Conservation (phyloP, 2,888 invertebrate species). For the Timema cristinae region DNA sequence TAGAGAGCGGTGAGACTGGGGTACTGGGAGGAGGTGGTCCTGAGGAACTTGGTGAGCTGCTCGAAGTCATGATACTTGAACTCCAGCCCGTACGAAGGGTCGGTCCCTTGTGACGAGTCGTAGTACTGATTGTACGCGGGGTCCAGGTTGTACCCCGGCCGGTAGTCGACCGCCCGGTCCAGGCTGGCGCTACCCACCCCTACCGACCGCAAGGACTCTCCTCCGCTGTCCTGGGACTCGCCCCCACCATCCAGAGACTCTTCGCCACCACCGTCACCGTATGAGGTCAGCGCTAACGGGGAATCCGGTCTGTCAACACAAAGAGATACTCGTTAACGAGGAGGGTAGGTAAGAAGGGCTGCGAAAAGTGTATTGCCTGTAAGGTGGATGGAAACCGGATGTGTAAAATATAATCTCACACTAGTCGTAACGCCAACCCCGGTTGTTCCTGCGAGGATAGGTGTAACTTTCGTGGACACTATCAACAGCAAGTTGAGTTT, state of each 20-base stretch:
- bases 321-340: too few species aligned
- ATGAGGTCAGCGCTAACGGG: neutral
- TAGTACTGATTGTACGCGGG: slow-evolving; percentile 24
- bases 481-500: too few species aligned
- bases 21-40: slow-evolving; percentile 72
- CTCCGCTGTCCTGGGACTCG: neutral
- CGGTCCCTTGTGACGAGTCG: slow-evolving; percentile 7
- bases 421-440: too few species aligned
- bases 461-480: too few species aligned
- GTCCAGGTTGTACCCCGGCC: slow-evolving; percentile 25
- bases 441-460: too few species aligned
- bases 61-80: slow-evolving; percentile 87
- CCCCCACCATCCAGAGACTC: neutral
- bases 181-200: neutral
- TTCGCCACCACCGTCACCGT: neutral
- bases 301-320: neutral
- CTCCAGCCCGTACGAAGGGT: slow-evolving; percentile 51
- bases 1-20: slow-evolving; percentile 87
- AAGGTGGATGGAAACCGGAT: too few species aligned
- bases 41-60: slow-evolving; percentile 75
- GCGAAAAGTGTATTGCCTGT: too few species aligned
- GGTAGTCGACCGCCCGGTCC: slow-evolving; percentile 23
- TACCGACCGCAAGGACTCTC: neutral
- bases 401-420: too few species aligned
- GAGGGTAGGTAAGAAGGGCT: too few species aligned